Base-by-base conservation (phyloP, 2,797 vertebrate species). In the Gallinago solitaria region DNA sequence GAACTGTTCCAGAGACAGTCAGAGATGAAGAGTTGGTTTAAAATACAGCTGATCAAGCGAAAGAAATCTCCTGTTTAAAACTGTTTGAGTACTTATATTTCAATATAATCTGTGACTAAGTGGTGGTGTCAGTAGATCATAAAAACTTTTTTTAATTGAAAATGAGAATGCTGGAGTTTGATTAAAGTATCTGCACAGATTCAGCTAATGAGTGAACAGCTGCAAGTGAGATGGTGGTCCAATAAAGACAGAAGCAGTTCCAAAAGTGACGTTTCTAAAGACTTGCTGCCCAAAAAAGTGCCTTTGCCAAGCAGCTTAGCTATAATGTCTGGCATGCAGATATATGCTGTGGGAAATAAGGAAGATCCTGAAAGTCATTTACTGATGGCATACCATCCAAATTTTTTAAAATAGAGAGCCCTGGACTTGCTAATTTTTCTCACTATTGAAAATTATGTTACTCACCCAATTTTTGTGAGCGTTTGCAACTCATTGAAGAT, bases 21-120 rank as follows among this genome's bases (percentile, higher is more conserved):
- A 2, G 73, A 91, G 19, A 92, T 82, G 65, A 90, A 86, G 61
- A 91, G 24, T 47, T 81, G 65, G 50, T 83, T 94, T 86, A 92
- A 90, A 84, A 90, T 76, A 86, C 8, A 93, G 77, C 81, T 94
- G 83, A 93, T 4, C 9, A 83, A 32, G 54, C 37, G 82, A 95
- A 94, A 94, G 32, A 61, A 60, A 78, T 71, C n/a, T 87, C n/a
- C 17, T n/a, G 8, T 43, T 88, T 80, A 95, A 94, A 75, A 78
- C 35, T 53, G 13, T 69, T n/a, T 27, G 33, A 75, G 61, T 83
- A 61, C 16, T 73, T 90, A 14, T 35, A 90, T 88, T 78, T 90
- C 61, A 86, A 16, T 41, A 68, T 47, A 18, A 86, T 78, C 65
- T 86, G 33, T 61, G 59, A 64, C 45, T 88, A 81, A 85, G 32